Percentiles rank a stretch among this genome's conserved stretches.
Evolutionary conservation across 2,888 invertebrate genomes (phyloP).

Genomic region (Trichopoda pennipes): DNA sequence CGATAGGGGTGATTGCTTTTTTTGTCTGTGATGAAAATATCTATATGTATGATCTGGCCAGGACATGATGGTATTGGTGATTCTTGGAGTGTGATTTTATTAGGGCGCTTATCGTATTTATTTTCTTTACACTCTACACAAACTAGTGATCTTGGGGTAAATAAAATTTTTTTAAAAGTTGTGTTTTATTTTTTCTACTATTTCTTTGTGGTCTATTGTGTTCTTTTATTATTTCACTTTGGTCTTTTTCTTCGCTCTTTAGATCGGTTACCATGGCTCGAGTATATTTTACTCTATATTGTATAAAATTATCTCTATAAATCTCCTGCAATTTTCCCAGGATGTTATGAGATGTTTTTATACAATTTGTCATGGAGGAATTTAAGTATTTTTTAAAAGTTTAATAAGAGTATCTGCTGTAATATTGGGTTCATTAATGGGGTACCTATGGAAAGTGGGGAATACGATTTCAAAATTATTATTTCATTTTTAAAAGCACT

Average conservation of each 20-base stretch:
- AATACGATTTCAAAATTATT: no score
- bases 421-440: no score
- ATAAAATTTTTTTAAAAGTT: constrained; percentile 35
- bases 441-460: no score
- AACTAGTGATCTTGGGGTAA: constrained; percentile 29
- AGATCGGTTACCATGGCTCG: no score
- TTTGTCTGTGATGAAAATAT: no score
- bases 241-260: constrained; percentile 16
- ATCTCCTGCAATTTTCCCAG: constrained; percentile 50
- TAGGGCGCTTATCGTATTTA: constrained; percentile 16
- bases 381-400: constrained; percentile 35
- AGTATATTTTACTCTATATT: neutral
- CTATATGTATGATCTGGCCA: no score
- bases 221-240: constrained; percentile 19
- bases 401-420: no score
- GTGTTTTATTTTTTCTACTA: constrained; percentile 33
- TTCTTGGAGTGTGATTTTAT: no score
- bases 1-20: no score
- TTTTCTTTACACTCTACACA: constrained; percentile 39
- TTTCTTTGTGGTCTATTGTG: constrained; percentile 23
- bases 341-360: constrained; percentile 37
- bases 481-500: no score
- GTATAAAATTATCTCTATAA: constrained; percentile 33
- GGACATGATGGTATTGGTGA: no score
- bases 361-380: constrained; percentile 41